Evolutionary conservation across 2,888 invertebrate species (phyloP).

Genomic region (Mythimna loreyi): DNA sequence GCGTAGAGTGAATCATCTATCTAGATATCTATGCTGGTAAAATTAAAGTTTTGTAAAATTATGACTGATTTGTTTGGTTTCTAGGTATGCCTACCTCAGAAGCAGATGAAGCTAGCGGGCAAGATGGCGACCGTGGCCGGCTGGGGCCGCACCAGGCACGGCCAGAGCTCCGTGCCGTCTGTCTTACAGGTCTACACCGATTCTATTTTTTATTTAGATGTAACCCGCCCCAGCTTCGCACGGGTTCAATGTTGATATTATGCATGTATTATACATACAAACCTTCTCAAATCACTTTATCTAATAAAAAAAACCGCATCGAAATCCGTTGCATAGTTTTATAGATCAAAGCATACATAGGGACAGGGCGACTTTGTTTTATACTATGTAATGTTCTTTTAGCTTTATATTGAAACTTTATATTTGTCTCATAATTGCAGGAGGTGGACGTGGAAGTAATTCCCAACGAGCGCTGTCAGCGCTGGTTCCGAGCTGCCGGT

Average conservation of each 20-base stretch:
- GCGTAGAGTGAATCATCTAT: too few relatives aligned
- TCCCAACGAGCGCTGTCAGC: conserved; percentile 97
- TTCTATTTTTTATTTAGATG: too few relatives aligned
- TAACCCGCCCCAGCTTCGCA: too few relatives aligned
- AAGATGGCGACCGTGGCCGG: conserved; percentile 98
- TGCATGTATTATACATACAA: too few relatives aligned
- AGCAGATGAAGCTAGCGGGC: conserved; percentile 94
- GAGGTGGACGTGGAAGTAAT: conserved; percentile 97
- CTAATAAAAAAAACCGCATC: too few relatives aligned
- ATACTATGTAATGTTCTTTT: background rate
- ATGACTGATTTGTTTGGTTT: conserved; percentile 55
- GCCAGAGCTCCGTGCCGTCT: conserved; percentile 96
- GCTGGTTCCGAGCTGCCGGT: conserved; percentile 98
- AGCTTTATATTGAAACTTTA: background rate
- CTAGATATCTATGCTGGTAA: too few relatives aligned
- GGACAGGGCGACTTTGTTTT: too few relatives aligned
- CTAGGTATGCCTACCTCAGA: conserved; percentile 95
- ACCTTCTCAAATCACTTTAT: too few relatives aligned
- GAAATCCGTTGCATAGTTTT: too few relatives aligned
- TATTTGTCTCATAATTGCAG: conserved; percentile 76
- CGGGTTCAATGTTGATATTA: too few relatives aligned
- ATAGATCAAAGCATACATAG: too few relatives aligned
- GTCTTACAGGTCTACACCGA: conserved; percentile 92
- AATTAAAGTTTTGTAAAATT: too few relatives aligned
- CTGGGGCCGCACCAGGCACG: conserved; percentile 97